phyloP scores from a whole-genome alignment of 1,140 invertebrate genomes.

The Brachionus asplanchnoidis region DNA sequence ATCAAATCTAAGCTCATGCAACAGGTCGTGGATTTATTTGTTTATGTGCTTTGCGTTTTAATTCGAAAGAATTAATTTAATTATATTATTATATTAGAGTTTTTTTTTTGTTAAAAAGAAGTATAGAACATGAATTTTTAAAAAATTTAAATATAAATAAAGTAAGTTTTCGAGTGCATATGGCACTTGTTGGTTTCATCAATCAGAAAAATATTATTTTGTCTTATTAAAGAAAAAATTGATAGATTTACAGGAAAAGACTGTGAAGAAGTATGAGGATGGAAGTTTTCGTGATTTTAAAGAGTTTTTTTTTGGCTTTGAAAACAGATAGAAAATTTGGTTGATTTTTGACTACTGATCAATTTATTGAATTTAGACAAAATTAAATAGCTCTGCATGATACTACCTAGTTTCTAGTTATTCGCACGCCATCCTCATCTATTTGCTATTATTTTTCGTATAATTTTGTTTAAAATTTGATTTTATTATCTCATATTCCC shows the following conservation, averaged over 20 bases:
- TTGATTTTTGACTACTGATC: background rate
- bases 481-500: constrained; percentile 2
- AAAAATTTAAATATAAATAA: background rate
- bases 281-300: background rate
- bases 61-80: background rate
- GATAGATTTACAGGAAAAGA: background rate
- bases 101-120: background rate
- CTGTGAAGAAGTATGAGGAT: background rate
- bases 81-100: background rate
- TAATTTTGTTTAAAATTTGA: background rate
- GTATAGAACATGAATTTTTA: background rate
- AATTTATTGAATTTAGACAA: background rate
- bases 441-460: background rate
- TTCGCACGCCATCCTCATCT: background rate
- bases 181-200: background rate
- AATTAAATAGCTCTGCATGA: background rate
- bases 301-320: background rate
- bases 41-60: background rate
- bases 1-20: background rate
- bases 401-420: background rate
- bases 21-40: background rate
- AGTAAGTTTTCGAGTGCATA: background rate
- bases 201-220: background rate
- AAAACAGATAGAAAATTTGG: background rate
- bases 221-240: background rate